Conservation (phyloP, 1,140 invertebrate genomes). For the Lutraria rhynchaena region DNA sequence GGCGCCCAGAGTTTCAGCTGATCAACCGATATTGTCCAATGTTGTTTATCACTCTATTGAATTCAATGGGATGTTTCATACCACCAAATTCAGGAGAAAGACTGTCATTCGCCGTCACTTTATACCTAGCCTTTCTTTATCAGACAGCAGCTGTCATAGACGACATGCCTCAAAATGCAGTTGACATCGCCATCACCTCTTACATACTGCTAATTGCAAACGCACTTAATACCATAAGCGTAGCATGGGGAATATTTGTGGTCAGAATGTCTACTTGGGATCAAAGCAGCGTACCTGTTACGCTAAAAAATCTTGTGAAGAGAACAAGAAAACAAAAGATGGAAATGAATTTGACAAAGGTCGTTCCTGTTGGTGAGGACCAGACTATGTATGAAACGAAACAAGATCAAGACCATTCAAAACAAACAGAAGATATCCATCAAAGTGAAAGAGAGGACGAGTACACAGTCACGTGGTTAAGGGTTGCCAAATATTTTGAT, state of each 20-base stretch:
- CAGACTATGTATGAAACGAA: background rate
- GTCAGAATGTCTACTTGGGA: background rate
- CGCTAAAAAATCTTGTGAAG: background rate
- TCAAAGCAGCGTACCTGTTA: background rate
- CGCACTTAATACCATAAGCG: background rate
- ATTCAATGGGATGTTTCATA: background rate
- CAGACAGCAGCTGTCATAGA: conserved; percentile 1
- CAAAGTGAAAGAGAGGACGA: too few relatives aligned
- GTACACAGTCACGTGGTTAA: too few relatives aligned
- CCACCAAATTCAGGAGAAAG: conserved; percentile 24
- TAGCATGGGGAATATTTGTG: conserved; percentile 27
- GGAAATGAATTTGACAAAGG: too few relatives aligned
- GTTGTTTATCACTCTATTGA: background rate
- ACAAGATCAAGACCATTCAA: background rate
- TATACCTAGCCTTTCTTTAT: conserved; percentile 17
- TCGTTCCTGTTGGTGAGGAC: background rate
- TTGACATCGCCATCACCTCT: background rate
- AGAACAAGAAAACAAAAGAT: background rate
- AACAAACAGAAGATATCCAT: background rate
- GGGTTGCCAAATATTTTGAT: too few relatives aligned
- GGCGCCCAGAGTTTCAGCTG: background rate
- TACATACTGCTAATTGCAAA: background rate
- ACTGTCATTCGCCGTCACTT: conserved; percentile 10
- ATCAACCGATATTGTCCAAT: background rate
- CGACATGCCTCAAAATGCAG: background rate